Percentiles rank a stretch among this genome's conserved stretches.
phyloP scores from a whole-genome alignment of 2,113 vertebrate genomes.

The Colossoma macropomum region DNA sequence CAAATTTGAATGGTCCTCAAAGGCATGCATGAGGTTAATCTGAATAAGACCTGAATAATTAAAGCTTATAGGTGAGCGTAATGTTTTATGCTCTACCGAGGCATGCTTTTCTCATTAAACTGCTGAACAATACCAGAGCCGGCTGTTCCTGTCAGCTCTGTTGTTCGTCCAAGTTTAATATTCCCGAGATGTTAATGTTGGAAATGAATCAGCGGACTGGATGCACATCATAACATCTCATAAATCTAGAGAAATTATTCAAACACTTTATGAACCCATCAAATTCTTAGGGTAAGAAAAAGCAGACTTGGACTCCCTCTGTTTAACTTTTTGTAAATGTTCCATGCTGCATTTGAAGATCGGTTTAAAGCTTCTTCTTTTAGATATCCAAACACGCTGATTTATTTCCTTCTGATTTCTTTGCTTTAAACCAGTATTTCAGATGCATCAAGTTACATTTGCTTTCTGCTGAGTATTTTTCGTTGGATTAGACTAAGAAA shows the following conservation, averaged over 20 bases:
- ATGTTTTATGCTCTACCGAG: constrained; percentile 50
- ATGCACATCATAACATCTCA: constrained; percentile 52
- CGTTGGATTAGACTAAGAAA: not conserved
- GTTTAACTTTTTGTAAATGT: constrained; percentile 29
- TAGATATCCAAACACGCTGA: constrained; percentile 11
- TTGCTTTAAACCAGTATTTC: not conserved
- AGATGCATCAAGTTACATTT: not conserved
- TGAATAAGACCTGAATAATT: constrained; percentile 41
- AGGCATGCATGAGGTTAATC: constrained; percentile 13
- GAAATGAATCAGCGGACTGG: constrained; percentile 42
- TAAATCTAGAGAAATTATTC: constrained; percentile 57
- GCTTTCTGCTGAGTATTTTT: not conserved
- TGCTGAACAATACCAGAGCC: constrained; percentile 51
- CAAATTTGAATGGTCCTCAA: not conserved
- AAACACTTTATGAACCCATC: constrained; percentile 52
- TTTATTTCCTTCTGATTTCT: constrained; percentile 6
- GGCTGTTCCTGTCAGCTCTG: constrained; percentile 30
- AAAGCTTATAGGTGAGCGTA: constrained; percentile 51
- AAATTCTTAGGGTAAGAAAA: constrained; percentile 33
- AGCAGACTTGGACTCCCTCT: not conserved
- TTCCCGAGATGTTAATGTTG: constrained; percentile 61
- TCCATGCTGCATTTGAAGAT: constrained; percentile 19
- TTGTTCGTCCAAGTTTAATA: constrained; percentile 56
- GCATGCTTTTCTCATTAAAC: constrained; percentile 58
- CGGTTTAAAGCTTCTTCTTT: constrained; percentile 13